Evolutionary conservation across 2,113 vertebrate genomes (phyloP).

Genomic region (Laterallus jamaicensis): DNA sequence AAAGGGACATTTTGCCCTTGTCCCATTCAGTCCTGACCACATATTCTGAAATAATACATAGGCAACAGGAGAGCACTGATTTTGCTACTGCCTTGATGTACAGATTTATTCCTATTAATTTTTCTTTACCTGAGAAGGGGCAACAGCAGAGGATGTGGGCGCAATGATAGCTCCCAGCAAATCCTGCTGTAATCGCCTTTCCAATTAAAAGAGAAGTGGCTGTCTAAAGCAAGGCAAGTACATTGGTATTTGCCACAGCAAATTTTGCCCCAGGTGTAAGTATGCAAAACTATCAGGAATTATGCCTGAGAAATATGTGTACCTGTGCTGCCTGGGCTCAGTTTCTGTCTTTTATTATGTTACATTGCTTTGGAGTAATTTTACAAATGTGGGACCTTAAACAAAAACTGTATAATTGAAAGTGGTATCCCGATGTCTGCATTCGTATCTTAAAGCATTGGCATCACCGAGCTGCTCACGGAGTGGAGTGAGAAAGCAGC

Average conservation of each 20-base stretch:
- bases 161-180: background rate
- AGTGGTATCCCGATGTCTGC: background rate
- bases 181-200: background rate
- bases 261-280: background rate
- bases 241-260: background rate
- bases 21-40: background rate
- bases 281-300: background rate
- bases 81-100: background rate
- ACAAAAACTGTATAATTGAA: background rate
- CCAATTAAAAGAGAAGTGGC: background rate
- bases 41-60: background rate
- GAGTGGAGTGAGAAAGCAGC: background rate
- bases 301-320: background rate
- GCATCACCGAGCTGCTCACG: background rate
- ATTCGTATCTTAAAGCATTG: background rate
- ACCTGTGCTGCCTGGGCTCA: background rate
- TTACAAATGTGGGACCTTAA: background rate
- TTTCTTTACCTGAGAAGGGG: background rate
- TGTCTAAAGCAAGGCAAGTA: background rate
- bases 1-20: background rate
- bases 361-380: background rate
- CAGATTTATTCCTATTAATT: background rate
- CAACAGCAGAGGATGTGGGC: background rate
- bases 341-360: background rate
- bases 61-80: background rate